Evolutionary conservation across 2,113 vertebrate genomes (phyloP).

Genomic region (Anthoscopus minutus): DNA sequence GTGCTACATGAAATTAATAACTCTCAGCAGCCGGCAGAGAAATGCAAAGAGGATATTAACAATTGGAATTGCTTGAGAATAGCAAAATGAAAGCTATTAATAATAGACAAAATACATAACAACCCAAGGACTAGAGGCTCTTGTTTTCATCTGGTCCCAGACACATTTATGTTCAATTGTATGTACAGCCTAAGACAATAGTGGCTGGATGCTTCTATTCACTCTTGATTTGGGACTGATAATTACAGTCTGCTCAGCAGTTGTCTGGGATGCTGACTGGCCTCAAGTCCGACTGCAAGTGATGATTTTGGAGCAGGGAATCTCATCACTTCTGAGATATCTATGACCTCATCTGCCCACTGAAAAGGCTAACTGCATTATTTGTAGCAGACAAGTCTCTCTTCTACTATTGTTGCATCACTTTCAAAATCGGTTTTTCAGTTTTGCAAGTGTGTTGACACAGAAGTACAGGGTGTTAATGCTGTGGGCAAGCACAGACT

Average conservation of each 20-base stretch:
- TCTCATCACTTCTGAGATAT: background rate
- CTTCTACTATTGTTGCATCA: background rate
- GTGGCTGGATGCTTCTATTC: background rate
- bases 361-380: background rate
- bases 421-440: background rate
- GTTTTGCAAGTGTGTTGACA: background rate
- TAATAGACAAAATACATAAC: background rate
- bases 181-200: background rate
- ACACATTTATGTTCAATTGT: background rate
- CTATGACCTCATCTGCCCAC: background rate
- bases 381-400: background rate
- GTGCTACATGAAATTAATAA: background rate
- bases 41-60: constrained; percentile 1
- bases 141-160: background rate
- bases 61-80: background rate
- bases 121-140: background rate
- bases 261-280: background rate
- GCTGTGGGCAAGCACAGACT: background rate
- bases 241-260: background rate
- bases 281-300: background rate
- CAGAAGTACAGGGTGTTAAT: background rate
- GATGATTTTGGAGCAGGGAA: background rate
- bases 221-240: background rate
- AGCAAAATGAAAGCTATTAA: background rate
- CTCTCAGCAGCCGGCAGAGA: background rate